A percentile compares a stretch with the other conserved stretches of the same genome.
Conservation (phyloP, 92 coral and sea anemone genomes). For the Phenganax stokvisi region DNA sequence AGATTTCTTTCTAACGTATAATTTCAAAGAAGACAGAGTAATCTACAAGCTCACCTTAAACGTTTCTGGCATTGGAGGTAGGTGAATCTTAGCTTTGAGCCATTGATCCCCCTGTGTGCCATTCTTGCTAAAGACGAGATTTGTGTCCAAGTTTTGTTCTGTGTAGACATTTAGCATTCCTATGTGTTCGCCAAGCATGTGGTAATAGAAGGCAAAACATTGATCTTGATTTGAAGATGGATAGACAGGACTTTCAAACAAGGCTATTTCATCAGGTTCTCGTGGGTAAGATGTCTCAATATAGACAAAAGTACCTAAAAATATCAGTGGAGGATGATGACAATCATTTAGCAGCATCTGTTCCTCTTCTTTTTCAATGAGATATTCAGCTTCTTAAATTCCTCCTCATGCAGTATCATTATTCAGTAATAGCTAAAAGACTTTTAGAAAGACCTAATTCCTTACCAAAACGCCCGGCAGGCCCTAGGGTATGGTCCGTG, state of each 20-base stretch:
- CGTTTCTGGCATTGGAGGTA: conserved; percentile 25
- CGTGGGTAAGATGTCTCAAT: conserved; percentile 80
- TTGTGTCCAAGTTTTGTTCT: not conserved
- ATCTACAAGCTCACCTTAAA: not conserved
- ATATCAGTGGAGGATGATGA: not conserved
- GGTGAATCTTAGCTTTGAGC: conserved; percentile 58
- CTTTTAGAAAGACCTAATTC: no score
- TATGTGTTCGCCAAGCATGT: conserved; percentile 70
- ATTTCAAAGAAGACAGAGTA: not conserved
- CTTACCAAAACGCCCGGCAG: conserved; percentile 72
- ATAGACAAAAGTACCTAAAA: conserved; percentile 66
- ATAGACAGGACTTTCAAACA: conserved; percentile 60
- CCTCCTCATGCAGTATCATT: no score
- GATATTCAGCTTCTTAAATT: no score
- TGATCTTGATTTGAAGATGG: conserved; percentile 43
- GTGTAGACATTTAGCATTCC: conserved; percentile 39
- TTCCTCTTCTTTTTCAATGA: no score
- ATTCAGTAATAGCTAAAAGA: no score
- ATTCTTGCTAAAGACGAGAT: conserved; percentile 39
- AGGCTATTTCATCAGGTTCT: conserved; percentile 52
- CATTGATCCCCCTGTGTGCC: conserved; percentile 63
- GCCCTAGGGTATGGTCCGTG: conserved; percentile 57
- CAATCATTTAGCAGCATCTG: no score
- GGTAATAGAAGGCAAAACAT: conserved; percentile 77
- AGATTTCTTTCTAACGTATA: no score